These are phyloP conservation scores for Sandelia bainsii DNA, from an alignment of 2,797 vertebrate genomes.

Conservation along the genomic window DNA sequence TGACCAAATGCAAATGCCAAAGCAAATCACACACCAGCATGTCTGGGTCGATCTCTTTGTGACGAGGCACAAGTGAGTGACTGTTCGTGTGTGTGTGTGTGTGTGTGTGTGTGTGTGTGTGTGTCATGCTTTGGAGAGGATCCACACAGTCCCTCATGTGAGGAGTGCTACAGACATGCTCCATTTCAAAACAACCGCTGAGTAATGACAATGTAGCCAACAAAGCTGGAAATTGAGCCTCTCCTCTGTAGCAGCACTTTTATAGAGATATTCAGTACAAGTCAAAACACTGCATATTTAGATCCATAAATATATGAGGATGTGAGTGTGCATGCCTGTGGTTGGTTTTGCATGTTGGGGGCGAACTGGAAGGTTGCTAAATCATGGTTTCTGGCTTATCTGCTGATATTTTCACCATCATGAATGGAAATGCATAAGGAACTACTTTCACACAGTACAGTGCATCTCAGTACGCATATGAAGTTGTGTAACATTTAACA, in stretches of 20 bases:
- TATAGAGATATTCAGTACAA: constrained; percentile 58
- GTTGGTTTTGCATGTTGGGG: constrained; percentile 27
- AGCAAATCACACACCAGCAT: constrained; percentile 59
- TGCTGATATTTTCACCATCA: constrained; percentile 1
- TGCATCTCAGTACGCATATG: constrained; percentile 31
- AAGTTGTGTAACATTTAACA: constrained; percentile 48
- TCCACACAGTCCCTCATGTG: constrained; percentile 55
- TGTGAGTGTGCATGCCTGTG: constrained; percentile 36
- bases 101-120: constrained; percentile 22
- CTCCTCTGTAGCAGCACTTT: constrained; percentile 51
- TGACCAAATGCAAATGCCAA: constrained; percentile 59
- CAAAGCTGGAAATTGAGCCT: constrained; percentile 62
- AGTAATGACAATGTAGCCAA: constrained; percentile 67
- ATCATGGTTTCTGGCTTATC: constrained; percentile 19
- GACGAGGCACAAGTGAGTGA: constrained; percentile 55
- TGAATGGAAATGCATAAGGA: background rate
- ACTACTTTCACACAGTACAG: background rate
- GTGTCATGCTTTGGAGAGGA: constrained; percentile 58
- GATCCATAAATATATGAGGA: constrained; percentile 48
- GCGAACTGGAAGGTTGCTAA: constrained; percentile 30
- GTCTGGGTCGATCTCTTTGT: constrained; percentile 58
- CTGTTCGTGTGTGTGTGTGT: constrained; percentile 13
- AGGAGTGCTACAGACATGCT: constrained; percentile 57
- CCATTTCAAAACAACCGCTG: constrained; percentile 68
- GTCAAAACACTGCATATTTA: constrained; percentile 44